These are phyloP conservation scores for Zaprionus obscuricornis DNA, from an alignment of 2,888 invertebrate species.

Conservation along the genomic window DNA sequence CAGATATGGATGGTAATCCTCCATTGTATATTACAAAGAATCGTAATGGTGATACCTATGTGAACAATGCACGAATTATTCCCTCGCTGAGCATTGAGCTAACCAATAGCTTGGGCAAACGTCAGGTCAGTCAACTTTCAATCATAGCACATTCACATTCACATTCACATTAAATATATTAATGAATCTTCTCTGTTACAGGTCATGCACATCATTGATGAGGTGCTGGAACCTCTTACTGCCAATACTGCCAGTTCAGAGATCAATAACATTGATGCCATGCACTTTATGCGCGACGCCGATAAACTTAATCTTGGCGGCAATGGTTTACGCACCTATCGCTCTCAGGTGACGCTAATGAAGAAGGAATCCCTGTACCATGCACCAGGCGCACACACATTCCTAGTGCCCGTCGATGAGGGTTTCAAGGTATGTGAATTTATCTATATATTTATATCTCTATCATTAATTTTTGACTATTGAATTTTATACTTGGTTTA, in stretches of 20 bases:
- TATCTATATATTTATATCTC: too few relatives aligned
- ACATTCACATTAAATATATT: neutral
- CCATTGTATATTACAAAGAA: constrained; percentile 92
- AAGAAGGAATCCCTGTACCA: constrained; percentile 90
- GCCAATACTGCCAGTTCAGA: constrained; percentile 87
- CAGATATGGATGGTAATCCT: constrained; percentile 93
- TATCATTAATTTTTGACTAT: neutral
- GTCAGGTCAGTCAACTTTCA: constrained; percentile 87
- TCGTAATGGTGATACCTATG: constrained; percentile 89
- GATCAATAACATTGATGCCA: constrained; percentile 92
- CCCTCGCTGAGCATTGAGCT: constrained; percentile 88
- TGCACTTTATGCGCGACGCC: constrained; percentile 90
- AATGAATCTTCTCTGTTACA: too few relatives aligned
- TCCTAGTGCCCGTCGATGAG: constrained; percentile 95
- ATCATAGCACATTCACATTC: too few relatives aligned
- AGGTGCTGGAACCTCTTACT: constrained; percentile 91
- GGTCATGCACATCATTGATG: constrained; percentile 94
- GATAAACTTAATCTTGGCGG: constrained; percentile 90
- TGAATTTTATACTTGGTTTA: neutral
- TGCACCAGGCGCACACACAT: constrained; percentile 92
- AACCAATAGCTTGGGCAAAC: constrained; percentile 85
- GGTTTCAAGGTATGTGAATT: constrained; percentile 93
- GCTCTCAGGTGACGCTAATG: constrained; percentile 89
- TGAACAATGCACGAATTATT: constrained; percentile 93
- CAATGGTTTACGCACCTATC: constrained; percentile 86